A percentile compares a stretch with the other conserved stretches of the same genome.
Evolutionary conservation across 2,888 invertebrate species (phyloP).

Genomic region (Cantharis nigra): DNA sequence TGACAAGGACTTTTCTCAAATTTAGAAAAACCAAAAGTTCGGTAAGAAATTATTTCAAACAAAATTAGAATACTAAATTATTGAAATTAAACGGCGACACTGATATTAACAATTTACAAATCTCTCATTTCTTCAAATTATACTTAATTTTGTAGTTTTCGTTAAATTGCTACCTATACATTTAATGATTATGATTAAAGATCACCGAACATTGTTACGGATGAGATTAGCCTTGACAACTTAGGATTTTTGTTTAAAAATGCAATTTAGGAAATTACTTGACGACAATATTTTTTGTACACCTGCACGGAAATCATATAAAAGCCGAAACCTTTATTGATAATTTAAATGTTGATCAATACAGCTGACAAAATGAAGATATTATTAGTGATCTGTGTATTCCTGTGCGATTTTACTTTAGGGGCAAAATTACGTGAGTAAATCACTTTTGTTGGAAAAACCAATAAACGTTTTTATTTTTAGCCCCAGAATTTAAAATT

Average conservation of each 20-base stretch:
- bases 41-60: too few relatives aligned
- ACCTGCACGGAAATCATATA: background rate
- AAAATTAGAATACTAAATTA: background rate
- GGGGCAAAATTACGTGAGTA: background rate
- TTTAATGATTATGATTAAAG: background rate
- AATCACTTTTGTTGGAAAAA: background rate
- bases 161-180: background rate
- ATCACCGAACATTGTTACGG: background rate
- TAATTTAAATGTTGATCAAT: background rate
- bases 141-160: background rate
- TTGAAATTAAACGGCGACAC: background rate
- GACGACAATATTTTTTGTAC: background rate
- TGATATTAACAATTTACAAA: background rate
- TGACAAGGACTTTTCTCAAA: too few relatives aligned
- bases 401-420: background rate
- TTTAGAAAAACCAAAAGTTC: too few relatives aligned
- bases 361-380: background rate
- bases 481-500: slow-evolving; percentile 9
- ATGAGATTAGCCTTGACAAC: background rate
- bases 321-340: background rate
- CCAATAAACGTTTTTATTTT: background rate
- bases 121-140: background rate
- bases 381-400: background rate
- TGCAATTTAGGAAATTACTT: background rate
- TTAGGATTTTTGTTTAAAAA: background rate